phyloP scores from a whole-genome alignment of 2,888 invertebrate species.

The Crioceris asparagi region DNA sequence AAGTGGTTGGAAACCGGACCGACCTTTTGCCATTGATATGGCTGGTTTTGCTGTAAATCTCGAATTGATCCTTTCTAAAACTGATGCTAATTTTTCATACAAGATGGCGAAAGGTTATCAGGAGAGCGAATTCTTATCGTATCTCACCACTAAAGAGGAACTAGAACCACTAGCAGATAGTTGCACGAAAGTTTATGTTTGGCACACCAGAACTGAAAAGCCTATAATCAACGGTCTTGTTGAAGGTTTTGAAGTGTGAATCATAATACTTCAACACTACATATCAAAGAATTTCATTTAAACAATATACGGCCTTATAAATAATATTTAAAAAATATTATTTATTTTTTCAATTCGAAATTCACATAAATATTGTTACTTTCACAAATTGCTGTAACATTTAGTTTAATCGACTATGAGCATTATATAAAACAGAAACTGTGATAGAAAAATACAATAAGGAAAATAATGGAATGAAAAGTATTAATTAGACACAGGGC shows the following conservation, averaged over 20 bases:
- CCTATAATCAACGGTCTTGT: constrained; percentile 67
- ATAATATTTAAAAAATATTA: no score
- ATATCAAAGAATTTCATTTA: no score
- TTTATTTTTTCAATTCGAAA: no score
- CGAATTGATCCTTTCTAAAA: constrained; percentile 57
- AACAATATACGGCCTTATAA: no score
- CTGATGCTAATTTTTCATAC: constrained; percentile 69
- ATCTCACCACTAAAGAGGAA: constrained; percentile 59
- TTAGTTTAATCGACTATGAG: no score
- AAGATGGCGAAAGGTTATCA: constrained; percentile 82
- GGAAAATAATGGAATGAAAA: no score
- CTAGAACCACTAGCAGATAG: constrained; percentile 85
- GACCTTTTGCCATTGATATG: constrained; percentile 96
- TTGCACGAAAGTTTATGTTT: constrained; percentile 92
- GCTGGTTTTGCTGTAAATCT: constrained; percentile 89
- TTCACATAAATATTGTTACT: no score
- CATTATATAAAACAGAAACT: no score
- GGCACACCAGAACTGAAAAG: constrained; percentile 95
- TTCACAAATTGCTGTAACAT: no score
- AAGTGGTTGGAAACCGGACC: constrained; percentile 78
- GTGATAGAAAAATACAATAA: no score
- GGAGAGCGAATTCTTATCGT: constrained; percentile 73
- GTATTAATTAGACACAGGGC: no score
- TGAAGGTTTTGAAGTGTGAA: constrained; percentile 32
- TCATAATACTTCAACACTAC: no score